Conservation (phyloP, 2,888 invertebrate genomes). For the Synergus laeviventris region DNA sequence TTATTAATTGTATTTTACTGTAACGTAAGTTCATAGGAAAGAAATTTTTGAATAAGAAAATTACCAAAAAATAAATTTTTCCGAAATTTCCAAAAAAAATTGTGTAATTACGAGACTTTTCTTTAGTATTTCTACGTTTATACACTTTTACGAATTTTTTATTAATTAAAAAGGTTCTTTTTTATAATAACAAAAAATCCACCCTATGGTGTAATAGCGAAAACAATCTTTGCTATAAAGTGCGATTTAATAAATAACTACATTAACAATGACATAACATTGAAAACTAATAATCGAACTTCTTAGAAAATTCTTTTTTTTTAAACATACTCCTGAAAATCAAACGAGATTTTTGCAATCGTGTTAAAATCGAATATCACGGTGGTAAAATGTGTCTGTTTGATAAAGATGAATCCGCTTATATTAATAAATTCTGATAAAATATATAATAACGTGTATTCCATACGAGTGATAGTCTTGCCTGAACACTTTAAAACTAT, state of each 20-base stretch:
- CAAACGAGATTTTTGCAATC: background rate
- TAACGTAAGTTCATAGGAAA: no score
- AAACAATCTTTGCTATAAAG: slow-evolving; percentile 52
- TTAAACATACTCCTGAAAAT: slow-evolving; percentile 43
- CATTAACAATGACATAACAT: slow-evolving; percentile 55
- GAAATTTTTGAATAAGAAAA: no score
- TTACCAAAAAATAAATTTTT: no score
- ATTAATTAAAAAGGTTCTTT: background rate
- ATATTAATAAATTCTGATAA: slow-evolving; percentile 60
- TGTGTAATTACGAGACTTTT: no score
- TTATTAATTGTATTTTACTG: no score
- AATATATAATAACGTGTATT: slow-evolving; percentile 68
- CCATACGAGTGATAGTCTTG: slow-evolving; percentile 59
- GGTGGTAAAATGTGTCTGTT: slow-evolving; percentile 56
- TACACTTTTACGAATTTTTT: background rate
- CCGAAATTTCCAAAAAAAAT: no score
- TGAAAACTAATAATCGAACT: slow-evolving; percentile 56
- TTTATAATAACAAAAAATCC: background rate
- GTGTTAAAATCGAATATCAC: slow-evolving; percentile 53
- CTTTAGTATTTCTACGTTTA: background rate
- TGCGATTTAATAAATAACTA: slow-evolving; percentile 60
- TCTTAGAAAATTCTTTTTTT: slow-evolving; percentile 48
- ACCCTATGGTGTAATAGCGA: background rate
- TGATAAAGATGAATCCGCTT: slow-evolving; percentile 66
- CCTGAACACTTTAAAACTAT: slow-evolving; percentile 70